phyloP scores from a whole-genome alignment of 2,797 vertebrate species.

The Cryptoprocta ferox region DNA sequence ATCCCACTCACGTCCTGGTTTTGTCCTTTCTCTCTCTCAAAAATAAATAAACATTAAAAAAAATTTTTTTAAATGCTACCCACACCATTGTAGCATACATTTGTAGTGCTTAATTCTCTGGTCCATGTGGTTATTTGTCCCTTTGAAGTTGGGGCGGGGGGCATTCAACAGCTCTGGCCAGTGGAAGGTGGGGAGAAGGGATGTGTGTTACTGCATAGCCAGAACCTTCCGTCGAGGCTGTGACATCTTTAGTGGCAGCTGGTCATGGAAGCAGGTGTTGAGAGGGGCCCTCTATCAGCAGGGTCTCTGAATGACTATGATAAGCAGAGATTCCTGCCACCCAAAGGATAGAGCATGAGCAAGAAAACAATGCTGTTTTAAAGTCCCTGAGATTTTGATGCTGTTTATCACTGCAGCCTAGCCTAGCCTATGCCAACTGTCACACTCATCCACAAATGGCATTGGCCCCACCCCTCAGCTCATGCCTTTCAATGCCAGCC shows the following conservation, averaged over 20 bases:
- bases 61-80: not conserved
- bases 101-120: not conserved
- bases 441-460: not conserved
- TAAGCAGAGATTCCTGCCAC: not conserved
- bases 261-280: not conserved
- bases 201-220: not conserved
- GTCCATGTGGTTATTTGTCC: not conserved
- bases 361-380: not conserved
- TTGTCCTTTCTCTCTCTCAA: not conserved
- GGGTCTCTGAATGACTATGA: not conserved
- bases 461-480: not conserved
- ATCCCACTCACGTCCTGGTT: not conserved
- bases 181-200: not conserved
- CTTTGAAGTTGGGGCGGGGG: not conserved
- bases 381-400: slow-evolving; percentile 4
- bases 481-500: not conserved
- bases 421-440: not conserved
- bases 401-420: not conserved
- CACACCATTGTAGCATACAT: not conserved
- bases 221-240: not conserved
- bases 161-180: not conserved
- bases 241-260: not conserved
- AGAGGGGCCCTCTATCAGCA: not conserved
- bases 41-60: not conserved
- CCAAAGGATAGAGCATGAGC: not conserved